phyloP scores from a whole-genome alignment of 2,888 invertebrate species.

The Trichogramma evanescens region DNA sequence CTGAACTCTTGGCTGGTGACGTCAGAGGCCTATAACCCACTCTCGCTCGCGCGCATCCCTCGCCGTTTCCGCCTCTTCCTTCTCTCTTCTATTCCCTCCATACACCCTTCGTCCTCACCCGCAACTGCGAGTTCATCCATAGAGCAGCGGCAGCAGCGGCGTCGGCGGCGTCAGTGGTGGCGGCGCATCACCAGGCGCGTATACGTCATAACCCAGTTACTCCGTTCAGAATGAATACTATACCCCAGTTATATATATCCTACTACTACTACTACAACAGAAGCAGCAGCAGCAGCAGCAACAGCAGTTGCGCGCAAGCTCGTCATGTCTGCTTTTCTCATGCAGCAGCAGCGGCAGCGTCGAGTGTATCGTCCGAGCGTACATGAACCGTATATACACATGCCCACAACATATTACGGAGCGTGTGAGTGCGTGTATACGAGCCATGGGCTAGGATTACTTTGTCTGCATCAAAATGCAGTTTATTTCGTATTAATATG shows the following conservation, averaged over 20 bases:
- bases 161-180: background rate
- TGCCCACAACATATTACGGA: too few relatives aligned
- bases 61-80: background rate
- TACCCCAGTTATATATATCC: background rate
- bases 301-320: background rate
- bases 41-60: background rate
- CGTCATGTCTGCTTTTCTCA: background rate
- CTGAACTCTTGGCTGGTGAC: slow-evolving; percentile 3
- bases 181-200: slow-evolving; percentile 27
- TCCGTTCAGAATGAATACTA: background rate
- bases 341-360: background rate
- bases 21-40: slow-evolving; percentile 3
- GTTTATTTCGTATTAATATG: too few relatives aligned
- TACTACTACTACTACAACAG: too few relatives aligned
- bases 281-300: too few relatives aligned
- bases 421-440: too few relatives aligned
- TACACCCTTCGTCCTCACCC: background rate
- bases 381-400: background rate
- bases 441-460: too few relatives aligned
- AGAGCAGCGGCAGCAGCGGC: background rate
- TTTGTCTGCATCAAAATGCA: too few relatives aligned
- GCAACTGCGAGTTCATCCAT: background rate
- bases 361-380: background rate
- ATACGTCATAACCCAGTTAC: slow-evolving; percentile 38
- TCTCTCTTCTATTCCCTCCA: background rate